A percentile compares a stretch with the other conserved stretches of the same genome.
Evolutionary conservation across 2,888 invertebrate species (phyloP).

Genomic region (Idaea dimidiata): DNA sequence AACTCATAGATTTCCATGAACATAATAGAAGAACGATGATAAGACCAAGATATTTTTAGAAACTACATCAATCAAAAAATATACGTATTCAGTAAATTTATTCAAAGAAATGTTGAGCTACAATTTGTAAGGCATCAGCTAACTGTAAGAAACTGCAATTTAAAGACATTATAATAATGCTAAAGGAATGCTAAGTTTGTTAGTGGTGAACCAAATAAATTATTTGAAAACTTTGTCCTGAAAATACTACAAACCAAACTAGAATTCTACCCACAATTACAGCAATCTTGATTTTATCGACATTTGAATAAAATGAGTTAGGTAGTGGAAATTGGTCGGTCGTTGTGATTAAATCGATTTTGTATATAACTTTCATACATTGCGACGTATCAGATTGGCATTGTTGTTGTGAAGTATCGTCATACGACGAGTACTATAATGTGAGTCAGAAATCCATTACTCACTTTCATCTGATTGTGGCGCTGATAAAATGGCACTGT

Average conservation of each 20-base stretch:
- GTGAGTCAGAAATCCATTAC: constrained; percentile 41
- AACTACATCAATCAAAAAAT: not conserved
- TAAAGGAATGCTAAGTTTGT: not conserved
- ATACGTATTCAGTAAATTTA: not conserved
- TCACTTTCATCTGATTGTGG: constrained; percentile 99
- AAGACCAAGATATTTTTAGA: not conserved
- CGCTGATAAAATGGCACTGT: constrained; percentile 98
- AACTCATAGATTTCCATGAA: not conserved
- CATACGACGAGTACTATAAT: not conserved
- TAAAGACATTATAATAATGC: too few species aligned
- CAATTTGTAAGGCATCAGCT: too few species aligned
- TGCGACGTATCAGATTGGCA: not conserved
- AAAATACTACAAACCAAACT: not conserved
- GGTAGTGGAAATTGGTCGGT: not conserved
- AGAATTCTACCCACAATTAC: not conserved
- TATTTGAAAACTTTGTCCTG: not conserved
- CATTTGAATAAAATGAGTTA: not conserved
- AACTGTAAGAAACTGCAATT: too few species aligned
- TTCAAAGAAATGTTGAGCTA: too few species aligned
- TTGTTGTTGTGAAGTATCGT: not conserved
- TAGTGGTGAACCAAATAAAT: not conserved
- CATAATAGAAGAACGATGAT: not conserved
- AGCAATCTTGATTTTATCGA: not conserved
- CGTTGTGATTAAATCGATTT: not conserved
- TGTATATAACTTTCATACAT: not conserved